Evolutionary conservation across 1,140 invertebrate genomes (phyloP).

Genomic region (Portunus trituberculatus): DNA sequence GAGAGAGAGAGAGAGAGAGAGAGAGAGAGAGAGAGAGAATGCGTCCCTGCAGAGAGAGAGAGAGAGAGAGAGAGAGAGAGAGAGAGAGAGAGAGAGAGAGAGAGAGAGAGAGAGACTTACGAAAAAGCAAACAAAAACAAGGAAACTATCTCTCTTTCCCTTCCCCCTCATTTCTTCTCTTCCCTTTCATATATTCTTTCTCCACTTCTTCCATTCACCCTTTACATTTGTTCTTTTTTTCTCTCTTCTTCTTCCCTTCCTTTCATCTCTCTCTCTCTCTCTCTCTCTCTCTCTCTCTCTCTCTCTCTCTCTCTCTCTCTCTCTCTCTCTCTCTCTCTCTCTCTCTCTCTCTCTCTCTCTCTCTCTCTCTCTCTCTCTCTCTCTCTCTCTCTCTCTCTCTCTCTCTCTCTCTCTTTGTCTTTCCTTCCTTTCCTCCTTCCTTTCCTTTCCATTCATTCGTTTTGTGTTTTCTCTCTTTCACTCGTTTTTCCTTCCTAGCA

Average conservation of each 20-base stretch:
- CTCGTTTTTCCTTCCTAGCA: no score
- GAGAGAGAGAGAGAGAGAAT: no score
- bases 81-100: no score
- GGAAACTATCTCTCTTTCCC: neutral
- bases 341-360: neutral
- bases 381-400: neutral
- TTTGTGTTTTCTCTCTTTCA: neutral
- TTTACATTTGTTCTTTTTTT: neutral
- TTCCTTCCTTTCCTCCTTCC: no score
- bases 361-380: neutral
- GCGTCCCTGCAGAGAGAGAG: no score
- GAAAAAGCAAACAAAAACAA: no score
- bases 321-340: neutral
- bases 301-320: neutral
- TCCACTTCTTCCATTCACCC: neutral
- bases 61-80: no score
- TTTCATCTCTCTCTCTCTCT: neutral
- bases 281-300: neutral
- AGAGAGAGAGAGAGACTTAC: no score
- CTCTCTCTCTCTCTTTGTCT: neutral
- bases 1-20: no score
- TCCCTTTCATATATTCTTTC: neutral
- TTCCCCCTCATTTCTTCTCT: neutral
- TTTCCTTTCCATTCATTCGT: neutral
- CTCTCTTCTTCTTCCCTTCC: neutral